Conservation (phyloP, 2,113 vertebrate species). For the Bothrops jararaca region DNA sequence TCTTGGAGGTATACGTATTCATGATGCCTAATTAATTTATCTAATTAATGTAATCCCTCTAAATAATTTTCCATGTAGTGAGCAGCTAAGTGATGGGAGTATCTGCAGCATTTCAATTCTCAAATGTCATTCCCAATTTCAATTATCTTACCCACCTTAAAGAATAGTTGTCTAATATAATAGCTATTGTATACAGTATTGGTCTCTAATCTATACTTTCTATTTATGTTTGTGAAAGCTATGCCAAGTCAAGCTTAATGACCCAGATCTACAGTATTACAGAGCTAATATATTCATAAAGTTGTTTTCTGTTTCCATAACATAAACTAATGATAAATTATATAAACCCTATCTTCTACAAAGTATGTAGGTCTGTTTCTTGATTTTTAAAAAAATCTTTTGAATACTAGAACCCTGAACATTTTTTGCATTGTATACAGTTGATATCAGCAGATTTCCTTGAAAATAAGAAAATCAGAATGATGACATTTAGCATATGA, state of each 20-base stretch:
- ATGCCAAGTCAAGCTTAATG: not conserved
- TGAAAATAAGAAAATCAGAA: not conserved
- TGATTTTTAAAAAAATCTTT: not conserved
- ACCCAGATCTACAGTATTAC: not conserved
- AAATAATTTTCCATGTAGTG: not conserved
- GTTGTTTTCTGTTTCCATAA: not conserved
- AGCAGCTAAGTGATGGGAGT: not conserved
- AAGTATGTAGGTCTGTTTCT: not conserved
- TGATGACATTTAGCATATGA: constrained; percentile 1
- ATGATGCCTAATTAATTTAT: not conserved
- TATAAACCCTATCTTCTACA: not conserved
- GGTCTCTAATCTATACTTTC: not conserved
- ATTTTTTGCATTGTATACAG: not conserved
- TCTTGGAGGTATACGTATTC: not conserved
- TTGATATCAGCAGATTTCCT: not conserved
- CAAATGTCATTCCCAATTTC: not conserved
- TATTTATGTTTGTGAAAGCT: not conserved
- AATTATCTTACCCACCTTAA: not conserved
- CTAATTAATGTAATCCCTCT: not conserved
- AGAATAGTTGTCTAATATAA: not conserved
- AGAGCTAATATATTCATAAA: not conserved
- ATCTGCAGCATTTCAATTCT: not conserved
- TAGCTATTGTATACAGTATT: not conserved
- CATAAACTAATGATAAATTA: not conserved
- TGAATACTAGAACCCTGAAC: not conserved